Conservation (phyloP, 2,797 vertebrate species). For the Eulemur coronatus region DNA sequence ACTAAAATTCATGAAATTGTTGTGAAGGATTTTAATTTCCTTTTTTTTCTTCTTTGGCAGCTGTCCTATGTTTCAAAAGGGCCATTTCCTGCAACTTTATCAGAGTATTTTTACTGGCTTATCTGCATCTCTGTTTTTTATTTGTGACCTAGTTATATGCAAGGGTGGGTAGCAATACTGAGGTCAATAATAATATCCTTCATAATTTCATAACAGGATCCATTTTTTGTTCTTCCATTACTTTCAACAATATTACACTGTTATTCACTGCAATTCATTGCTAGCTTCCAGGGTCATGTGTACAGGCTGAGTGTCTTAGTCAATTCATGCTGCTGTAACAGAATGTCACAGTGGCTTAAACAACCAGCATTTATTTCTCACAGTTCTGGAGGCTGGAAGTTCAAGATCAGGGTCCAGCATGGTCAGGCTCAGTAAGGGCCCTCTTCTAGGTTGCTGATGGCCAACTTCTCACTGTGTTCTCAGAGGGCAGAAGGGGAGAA, state of each 20-base stretch:
- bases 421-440: background rate
- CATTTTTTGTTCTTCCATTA: background rate
- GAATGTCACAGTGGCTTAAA: background rate
- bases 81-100: conserved; percentile 57
- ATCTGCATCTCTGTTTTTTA: conserved; percentile 9
- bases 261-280: background rate
- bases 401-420: background rate
- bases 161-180: background rate
- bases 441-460: background rate
- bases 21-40: conserved; percentile 22
- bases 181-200: background rate
- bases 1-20: conserved; percentile 22
- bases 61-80: background rate
- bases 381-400: background rate
- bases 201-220: background rate
- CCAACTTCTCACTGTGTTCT: background rate
- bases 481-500: background rate
- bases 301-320: background rate
- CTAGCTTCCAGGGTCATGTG: background rate
- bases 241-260: background rate
- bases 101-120: conserved; percentile 24
- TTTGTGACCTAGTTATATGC: background rate
- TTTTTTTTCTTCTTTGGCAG: background rate
- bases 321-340: background rate
- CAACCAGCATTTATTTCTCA: background rate